Base-by-base conservation (phyloP, 2,888 invertebrate species). In the Timema podura region DNA sequence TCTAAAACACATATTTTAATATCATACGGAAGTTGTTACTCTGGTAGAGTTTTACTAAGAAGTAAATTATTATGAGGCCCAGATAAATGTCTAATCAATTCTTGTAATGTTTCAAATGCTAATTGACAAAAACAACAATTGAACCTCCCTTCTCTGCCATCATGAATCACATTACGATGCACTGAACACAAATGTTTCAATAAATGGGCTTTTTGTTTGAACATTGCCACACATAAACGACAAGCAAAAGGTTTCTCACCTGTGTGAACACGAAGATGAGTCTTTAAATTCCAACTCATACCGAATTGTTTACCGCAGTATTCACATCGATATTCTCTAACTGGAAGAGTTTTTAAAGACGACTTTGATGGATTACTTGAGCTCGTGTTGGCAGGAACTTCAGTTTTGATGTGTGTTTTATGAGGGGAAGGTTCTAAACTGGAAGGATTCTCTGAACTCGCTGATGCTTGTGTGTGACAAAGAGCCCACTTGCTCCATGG, bases 241-340 rank as follows among this genome's bases (percentile, higher is more conserved):
- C 93, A 94, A 75, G 93, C 93, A 79, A 94, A 94, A 0, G 93
- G 93, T 80, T 93, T 94, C 77, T 94, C 93, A 71, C 93, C 93
- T 0, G 93, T 94, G 78, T 93, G 93, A 44, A 94, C 93, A 79
- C 93, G 86, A 70, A 93, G 84, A 82, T 93, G 93, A 73, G 93
- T 94, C 81, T 94, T 94, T 78, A 94, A 85, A 84, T 94, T 94
- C 93, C 93, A 94, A 71, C 93, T 93, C 93, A 93, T 93, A 72
- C 93, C 93, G 77, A 94, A 94, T 81, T 93, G 93, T 82, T 94
- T 94, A 70, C 93, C 93, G 80, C 93, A 93, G 80, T 93, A 93
- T 79, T 91, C 92, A 80, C 93, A 94, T 72, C 93, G 89, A 80
- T 94, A 94, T 80, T 93, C 93, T 70, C 93, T 86, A 64, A 92